Percentiles rank a stretch among this genome's conserved stretches.
These are phyloP conservation scores for Rhynchonycteris naso DNA, from an alignment of 2,797 vertebrate genomes.

Conservation along the genomic window DNA sequence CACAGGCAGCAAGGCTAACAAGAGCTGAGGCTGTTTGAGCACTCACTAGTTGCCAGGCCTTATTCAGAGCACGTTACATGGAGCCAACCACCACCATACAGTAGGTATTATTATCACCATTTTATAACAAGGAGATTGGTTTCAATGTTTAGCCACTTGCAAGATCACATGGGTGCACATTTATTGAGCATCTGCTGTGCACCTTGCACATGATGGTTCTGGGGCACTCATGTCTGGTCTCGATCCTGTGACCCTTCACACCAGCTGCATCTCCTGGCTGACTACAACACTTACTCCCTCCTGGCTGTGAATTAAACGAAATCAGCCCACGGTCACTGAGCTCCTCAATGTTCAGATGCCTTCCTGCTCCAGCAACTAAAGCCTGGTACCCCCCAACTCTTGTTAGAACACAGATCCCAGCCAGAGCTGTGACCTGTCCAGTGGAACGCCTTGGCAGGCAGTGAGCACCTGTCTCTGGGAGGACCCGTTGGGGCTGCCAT, in stretches of 20 bases:
- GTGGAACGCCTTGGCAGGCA: background rate
- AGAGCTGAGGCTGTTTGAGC: background rate
- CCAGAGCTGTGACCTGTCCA: background rate
- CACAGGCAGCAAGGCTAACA: background rate
- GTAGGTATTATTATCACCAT: background rate
- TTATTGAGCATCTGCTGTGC: background rate
- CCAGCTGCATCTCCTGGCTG: background rate
- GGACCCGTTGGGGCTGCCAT: slow-evolving; percentile 1
- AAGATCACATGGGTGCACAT: background rate
- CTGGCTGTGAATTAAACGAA: background rate
- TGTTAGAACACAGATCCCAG: background rate
- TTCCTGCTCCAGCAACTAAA: background rate
- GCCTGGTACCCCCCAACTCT: background rate
- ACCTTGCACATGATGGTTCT: accelerated
- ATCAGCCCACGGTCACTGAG: background rate
- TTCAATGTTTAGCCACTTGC: background rate
- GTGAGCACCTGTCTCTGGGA: background rate
- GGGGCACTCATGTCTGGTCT: background rate
- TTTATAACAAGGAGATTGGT: background rate
- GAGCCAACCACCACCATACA: accelerated
- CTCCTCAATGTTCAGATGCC: background rate
- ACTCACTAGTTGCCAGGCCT: background rate
- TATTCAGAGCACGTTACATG: background rate
- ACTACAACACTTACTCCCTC: background rate
- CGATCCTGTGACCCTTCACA: background rate